Evolutionary conservation across 2,797 vertebrate genomes (phyloP).

Genomic region (Heliangelus exortis): DNA sequence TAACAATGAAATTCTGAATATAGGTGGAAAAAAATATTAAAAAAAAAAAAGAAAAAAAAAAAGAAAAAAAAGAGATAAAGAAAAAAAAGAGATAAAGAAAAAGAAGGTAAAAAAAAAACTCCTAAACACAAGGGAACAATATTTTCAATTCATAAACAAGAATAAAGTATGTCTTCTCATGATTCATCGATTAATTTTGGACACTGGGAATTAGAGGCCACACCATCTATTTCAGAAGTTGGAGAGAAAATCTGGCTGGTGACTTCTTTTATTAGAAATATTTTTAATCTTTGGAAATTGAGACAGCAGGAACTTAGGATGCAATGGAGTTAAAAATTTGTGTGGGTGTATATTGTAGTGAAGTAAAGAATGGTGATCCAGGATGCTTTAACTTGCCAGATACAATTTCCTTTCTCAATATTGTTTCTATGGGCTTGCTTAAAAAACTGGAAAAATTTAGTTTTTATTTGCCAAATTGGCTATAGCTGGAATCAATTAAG

Average conservation of each 20-base stretch:
- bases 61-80: no score
- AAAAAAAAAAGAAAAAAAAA: background rate
- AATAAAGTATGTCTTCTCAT: slow-evolving; percentile 4
- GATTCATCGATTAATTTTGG: slow-evolving; percentile 38
- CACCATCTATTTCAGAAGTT: slow-evolving; percentile 32
- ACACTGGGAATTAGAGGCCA: slow-evolving; percentile 12
- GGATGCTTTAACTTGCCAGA: slow-evolving; percentile 51
- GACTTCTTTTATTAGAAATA: slow-evolving; percentile 52
- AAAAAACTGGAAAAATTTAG: slow-evolving; percentile 25
- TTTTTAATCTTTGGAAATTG: slow-evolving; percentile 18
- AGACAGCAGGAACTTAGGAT: slow-evolving; percentile 46
- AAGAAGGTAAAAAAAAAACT: background rate
- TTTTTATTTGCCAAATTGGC: slow-evolving; percentile 32
- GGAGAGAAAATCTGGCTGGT: background rate
- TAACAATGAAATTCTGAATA: slow-evolving; percentile 46
- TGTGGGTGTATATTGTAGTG: slow-evolving; percentile 44
- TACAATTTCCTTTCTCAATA: slow-evolving; percentile 56
- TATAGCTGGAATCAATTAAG: slow-evolving; percentile 10
- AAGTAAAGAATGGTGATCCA: slow-evolving; percentile 43
- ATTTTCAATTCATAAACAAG: slow-evolving; percentile 45
- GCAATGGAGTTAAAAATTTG: slow-evolving; percentile 45
- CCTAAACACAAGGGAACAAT: slow-evolving; percentile 5
- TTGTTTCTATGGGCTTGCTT: slow-evolving; percentile 19
- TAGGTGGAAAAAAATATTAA: background rate
- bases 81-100: background rate